Conservation (phyloP, 2,888 invertebrate species). For the Microchrysa polita region DNA sequence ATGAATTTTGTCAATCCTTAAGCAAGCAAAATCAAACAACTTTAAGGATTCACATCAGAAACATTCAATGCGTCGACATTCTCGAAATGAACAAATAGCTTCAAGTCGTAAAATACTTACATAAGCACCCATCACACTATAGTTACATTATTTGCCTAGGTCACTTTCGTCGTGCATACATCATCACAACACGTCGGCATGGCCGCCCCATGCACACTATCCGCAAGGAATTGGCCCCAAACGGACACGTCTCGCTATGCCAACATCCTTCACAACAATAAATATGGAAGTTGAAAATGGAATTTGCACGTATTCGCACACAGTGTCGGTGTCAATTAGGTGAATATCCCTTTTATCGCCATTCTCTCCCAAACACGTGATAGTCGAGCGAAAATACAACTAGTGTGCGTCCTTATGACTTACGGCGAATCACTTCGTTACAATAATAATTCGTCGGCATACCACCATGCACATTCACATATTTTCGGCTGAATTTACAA, state of each 20-base stretch:
- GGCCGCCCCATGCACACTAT: no score
- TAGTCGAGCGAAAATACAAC: neutral
- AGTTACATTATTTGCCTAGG: neutral
- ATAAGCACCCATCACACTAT: neutral
- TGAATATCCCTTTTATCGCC: slow-evolving; percentile 18
- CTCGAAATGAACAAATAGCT: neutral
- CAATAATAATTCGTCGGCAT: neutral
- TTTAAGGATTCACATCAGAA: no score
- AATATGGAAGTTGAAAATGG: slow-evolving; percentile 9
- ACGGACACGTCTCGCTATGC: neutral
- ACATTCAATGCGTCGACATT: neutral
- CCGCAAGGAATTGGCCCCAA: neutral
- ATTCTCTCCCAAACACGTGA: neutral
- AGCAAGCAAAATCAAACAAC: no score
- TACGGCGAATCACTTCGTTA: no score
- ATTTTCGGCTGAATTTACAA: neutral
- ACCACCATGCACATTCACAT: neutral
- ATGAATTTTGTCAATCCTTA: no score
- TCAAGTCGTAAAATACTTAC: neutral
- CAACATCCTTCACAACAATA: neutral
- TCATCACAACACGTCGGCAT: no score
- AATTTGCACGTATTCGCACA: neutral
- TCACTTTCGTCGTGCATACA: neutral
- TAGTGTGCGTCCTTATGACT: neutral
- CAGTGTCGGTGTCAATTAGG: slow-evolving; percentile 15